Percentiles rank a stretch among this genome's conserved stretches.
Evolutionary conservation across 2,113 vertebrate genomes (phyloP).

Genomic region (Psilopogon haemacephalus): DNA sequence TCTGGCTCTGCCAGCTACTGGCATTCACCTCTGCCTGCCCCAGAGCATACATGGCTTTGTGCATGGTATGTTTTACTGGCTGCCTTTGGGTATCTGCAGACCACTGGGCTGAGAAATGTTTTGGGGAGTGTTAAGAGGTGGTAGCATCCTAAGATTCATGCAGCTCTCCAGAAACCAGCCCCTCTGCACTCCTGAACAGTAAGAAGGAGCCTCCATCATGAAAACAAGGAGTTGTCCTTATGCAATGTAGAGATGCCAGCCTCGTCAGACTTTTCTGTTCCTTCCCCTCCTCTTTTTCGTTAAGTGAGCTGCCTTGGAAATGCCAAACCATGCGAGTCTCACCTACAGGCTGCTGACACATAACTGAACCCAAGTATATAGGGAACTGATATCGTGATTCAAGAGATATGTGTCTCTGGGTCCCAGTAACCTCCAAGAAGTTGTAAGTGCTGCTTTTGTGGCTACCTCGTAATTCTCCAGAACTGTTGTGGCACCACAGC

Average conservation of each 20-base stretch:
- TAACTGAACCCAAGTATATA: not conserved
- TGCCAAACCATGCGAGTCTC: not conserved
- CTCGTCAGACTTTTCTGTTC: not conserved
- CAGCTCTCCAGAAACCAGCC: not conserved
- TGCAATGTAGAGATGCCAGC: not conserved
- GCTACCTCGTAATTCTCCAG: not conserved
- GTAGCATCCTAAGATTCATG: not conserved
- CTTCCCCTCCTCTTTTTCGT: not conserved
- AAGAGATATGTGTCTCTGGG: not conserved
- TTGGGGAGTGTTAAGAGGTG: not conserved
- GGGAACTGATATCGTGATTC: accelerated
- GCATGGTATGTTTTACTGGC: not conserved
- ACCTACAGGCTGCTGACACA: not conserved
- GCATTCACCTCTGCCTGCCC: not conserved
- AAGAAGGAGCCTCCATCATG: not conserved
- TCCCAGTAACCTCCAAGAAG: not conserved
- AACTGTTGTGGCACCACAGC: not conserved
- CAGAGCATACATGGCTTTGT: not conserved
- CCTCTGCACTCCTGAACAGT: not conserved
- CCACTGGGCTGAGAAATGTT: not conserved
- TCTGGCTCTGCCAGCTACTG: not conserved
- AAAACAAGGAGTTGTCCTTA: not conserved
- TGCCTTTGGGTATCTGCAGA: not conserved
- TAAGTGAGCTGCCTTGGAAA: not conserved
- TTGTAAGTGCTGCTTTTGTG: not conserved